Evolutionary conservation across 2,888 invertebrate genomes (phyloP), one percentile per base, ranked within the genome.

Genomic region (Lithophane socia): DNA sequence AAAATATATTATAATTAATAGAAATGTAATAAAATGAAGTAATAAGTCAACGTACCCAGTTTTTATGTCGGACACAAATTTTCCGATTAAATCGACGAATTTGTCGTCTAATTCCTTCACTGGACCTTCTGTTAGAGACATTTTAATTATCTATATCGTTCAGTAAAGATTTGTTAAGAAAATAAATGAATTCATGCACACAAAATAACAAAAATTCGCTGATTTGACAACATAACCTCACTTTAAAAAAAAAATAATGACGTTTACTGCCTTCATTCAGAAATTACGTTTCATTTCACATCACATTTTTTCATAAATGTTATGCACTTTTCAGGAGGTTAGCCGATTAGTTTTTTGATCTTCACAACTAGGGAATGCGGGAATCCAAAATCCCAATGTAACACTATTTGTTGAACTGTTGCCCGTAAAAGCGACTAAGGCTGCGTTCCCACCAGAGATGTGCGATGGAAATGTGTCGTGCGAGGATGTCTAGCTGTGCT

Each of bases 31-130:
- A 63, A n/a, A 67, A n/a, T 42, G 16, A 24, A 74, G 80, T 73
- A 76, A 61, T 52, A 37, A 47, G 18, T 81, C 78, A 75, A 89
- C 94, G 85, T 89, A 96, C 96, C 95, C 94, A 86, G 82, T 88
- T 77, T 70, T 89, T 0, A 88, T 90, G 70, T 95, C 92, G 0
- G 94, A 91, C 0, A 95, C 92, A 77, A 95, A 95, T 91, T 94
- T 94, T 3, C 93, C 94, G 56, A 95, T 90, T 61, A 92, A 85
- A 63, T 92, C 92, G 2, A 92, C 85, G 70, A 92, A 91, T 86
- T 94, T 94, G 37, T 93, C 93, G 29, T 94, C 94, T 52, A 95
- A 87, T 63, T 94, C 93, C 29, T 91, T 90, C 4, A 86, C 80
- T 4, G 86, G 75, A 21, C 85, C 82, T 86, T 91, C 90, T 74